These are phyloP conservation scores for Stegastes partitus DNA, from an alignment of 2,113 vertebrate genomes.

Conservation along the genomic window DNA sequence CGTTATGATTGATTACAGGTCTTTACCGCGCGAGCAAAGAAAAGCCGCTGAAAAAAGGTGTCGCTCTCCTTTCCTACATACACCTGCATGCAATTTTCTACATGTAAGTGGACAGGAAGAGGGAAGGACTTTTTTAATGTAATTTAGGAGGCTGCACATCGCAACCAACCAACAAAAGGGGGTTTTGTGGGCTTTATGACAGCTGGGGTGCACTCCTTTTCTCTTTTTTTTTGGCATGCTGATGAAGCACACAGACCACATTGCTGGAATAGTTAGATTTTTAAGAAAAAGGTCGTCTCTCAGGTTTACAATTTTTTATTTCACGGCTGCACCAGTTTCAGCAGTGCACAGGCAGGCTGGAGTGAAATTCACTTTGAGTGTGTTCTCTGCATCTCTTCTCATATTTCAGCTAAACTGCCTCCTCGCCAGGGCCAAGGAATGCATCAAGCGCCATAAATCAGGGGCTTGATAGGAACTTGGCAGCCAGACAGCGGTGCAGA, in stretches of 20 bases:
- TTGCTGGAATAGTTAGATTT: slow-evolving; percentile 65
- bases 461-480: slow-evolving; percentile 95
- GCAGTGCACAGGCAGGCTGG: slow-evolving; percentile 77
- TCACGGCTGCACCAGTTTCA: slow-evolving; percentile 55
- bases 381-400: slow-evolving; percentile 89
- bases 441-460: slow-evolving; percentile 98
- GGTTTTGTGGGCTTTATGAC: slow-evolving; percentile 64
- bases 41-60: slow-evolving; percentile 62
- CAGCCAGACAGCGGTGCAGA: slow-evolving; percentile 87
- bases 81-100: slow-evolving; percentile 81
- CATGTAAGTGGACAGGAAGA: slow-evolving; percentile 64
- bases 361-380: slow-evolving; percentile 89
- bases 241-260: slow-evolving; percentile 55
- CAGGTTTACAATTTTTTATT: slow-evolving; percentile 36
- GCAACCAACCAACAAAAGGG: slow-evolving; percentile 64
- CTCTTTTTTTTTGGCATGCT: slow-evolving; percentile 50
- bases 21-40: slow-evolving; percentile 46
- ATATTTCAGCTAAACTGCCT: slow-evolving; percentile 94
- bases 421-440: slow-evolving; percentile 90
- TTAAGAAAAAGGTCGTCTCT: slow-evolving; percentile 25
- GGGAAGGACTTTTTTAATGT: slow-evolving; percentile 63
- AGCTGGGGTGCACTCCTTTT: slow-evolving; percentile 64
- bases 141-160: slow-evolving; percentile 68
- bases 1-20: slow-evolving; percentile 69
- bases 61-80: slow-evolving; percentile 55